Base-by-base conservation (phyloP, 2,113 vertebrate genomes). In the Melanerpes aurifrons region DNA sequence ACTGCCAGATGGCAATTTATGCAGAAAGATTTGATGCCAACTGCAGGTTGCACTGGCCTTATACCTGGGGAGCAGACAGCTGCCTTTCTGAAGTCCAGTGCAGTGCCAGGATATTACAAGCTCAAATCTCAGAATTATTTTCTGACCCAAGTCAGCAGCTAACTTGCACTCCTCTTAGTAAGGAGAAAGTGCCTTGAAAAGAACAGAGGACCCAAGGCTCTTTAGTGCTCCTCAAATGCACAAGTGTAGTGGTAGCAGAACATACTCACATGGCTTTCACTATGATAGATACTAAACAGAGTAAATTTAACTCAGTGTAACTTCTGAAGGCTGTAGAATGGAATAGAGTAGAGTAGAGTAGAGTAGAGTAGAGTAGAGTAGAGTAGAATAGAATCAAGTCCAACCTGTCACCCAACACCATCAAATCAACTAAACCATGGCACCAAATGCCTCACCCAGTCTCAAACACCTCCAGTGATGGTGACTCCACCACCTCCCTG, bases 11-110 rank as follows among this genome's bases (percentile, higher is more conserved):
- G 53, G 48, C 64, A 64, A 40, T 7, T 75, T 63, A 22, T 68
- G 31, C 82, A 35, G 0, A 5, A 86, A 64, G 35, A 25, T 24
- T 63, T 1, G 0, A 7, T n/a, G 57, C 2, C 54, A 67, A 68
- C 45, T 8, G 20, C 40, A 35, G 8, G 28, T 26, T 87, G 70
- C 0, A 0, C 18, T 59, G 17, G 10, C 32, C 67, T 61, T 5
- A 0, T 0, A 2, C 28, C 63, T 28, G 4, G 6, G 16, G 28
- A 43, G 62, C 61, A n/a, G 59, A 62, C 47, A 56, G 43, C 16
- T 9, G 43, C 20, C 9, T 66, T 88, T 62, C 66, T 66, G 45
- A 74, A 59, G n/a, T 37, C 24, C 62, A 61, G 5, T 59, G 54
- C 24, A 81, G 47, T 0, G 0, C 57, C 57, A 68, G 10, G 14